Conservation (phyloP, 2,888 invertebrate genomes). For the Drosophila anomalata region DNA sequence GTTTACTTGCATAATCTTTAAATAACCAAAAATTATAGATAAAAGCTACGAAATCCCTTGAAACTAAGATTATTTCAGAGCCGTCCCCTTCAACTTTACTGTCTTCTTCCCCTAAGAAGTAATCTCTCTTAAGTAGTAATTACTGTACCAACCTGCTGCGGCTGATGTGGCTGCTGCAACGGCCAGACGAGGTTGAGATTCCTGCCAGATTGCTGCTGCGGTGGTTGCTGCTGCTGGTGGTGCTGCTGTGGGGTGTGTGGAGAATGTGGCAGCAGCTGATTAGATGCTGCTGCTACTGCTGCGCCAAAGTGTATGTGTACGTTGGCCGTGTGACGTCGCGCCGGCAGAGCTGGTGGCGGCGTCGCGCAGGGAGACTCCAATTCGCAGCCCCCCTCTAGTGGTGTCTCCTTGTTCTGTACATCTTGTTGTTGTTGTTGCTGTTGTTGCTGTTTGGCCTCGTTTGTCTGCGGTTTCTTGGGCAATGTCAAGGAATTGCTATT, state of each 20-base stretch:
- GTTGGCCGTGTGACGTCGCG: constrained; percentile 64
- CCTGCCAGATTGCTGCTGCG: constrained; percentile 48
- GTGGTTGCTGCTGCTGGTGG: constrained; percentile 38
- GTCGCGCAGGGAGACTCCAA: constrained; percentile 48
- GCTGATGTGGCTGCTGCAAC: constrained; percentile 42
- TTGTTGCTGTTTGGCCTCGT: constrained; percentile 54
- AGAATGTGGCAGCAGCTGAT: constrained; percentile 49
- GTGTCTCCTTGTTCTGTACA: constrained; percentile 32
- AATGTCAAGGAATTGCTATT: constrained; percentile 46
- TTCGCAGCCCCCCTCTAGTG: constrained; percentile 29
- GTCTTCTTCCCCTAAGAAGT: neutral
- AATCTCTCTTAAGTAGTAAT: neutral
- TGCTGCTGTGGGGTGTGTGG: constrained; percentile 38
- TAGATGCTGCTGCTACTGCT: constrained; percentile 47
- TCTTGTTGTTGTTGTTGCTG: constrained; percentile 36
- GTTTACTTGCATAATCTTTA: too few relatives aligned
- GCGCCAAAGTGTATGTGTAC: constrained; percentile 56
- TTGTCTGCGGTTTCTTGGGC: constrained; percentile 62
- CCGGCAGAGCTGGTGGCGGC: constrained; percentile 78
- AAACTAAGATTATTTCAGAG: too few relatives aligned
- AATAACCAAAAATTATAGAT: too few relatives aligned
- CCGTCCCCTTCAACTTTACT: too few relatives aligned
- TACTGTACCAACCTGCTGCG: constrained; percentile 52
- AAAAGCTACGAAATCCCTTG: too few relatives aligned
- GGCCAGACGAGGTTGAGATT: constrained; percentile 64